phyloP scores from a whole-genome alignment of 1,140 invertebrate species.

The Achroia grisella region DNA sequence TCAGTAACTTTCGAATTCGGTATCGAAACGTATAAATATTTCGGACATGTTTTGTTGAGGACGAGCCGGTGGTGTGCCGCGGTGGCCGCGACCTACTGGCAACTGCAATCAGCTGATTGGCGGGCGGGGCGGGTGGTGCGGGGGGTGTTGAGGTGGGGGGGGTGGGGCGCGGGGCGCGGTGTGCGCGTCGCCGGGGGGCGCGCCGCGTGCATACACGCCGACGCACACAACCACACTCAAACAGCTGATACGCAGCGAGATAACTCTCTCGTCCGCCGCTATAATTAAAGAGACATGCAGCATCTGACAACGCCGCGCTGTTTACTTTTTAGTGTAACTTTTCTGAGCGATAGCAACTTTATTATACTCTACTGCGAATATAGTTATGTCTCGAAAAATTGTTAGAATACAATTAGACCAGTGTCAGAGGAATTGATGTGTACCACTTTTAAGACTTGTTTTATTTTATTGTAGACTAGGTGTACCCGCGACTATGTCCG shows the following conservation, averaged over 20 bases:
- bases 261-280: background rate
- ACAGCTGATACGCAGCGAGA: constrained; percentile 10
- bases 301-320: background rate
- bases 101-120: constrained; percentile 60
- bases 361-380: too few species aligned
- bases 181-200: background rate
- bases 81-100: constrained; percentile 21
- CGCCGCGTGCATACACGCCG: constrained; percentile 3
- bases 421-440: too few species aligned
- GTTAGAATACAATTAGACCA: too few species aligned
- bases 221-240: constrained; percentile 8
- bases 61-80: constrained; percentile 27
- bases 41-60: constrained; percentile 1
- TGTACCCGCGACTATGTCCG: too few species aligned
- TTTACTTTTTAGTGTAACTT: too few species aligned
- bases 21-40: too few species aligned
- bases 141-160: background rate
- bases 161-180: background rate
- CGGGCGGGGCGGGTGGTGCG: constrained; percentile 11
- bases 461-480: too few species aligned
- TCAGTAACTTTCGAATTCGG: too few species aligned
- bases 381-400: too few species aligned
- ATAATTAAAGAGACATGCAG: constrained; percentile 9
- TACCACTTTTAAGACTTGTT: too few species aligned
- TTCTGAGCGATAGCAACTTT: too few species aligned